Base-by-base conservation (phyloP, 2,113 vertebrate species). In the Boleophthalmus pectinirostris region DNA sequence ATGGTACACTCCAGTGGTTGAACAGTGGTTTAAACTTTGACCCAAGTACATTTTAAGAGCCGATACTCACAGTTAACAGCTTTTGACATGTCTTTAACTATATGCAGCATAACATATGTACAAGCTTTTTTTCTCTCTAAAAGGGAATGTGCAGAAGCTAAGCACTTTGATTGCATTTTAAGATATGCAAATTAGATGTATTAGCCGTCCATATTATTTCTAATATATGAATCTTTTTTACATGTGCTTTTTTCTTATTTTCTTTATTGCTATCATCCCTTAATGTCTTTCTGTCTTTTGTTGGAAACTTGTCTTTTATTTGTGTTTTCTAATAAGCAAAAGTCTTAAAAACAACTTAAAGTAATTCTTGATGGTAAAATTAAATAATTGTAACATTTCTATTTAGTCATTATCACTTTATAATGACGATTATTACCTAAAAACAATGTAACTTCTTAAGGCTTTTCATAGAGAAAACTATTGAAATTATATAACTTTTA, bases 401-500 rank as follows among this genome's bases (percentile, higher is more conserved):
- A 46, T 61, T 68, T 21, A 63, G 15, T 69, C 35, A 73, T 16
- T 80, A 38, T 65, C 45, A 46, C 20, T 43, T 2, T 29, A 29
- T n/a, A 20, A 3, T 23, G 51, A 14, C 14, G 16, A 23, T 35
- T 68, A 61, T 9, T 54, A 66, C 13, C 65, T 10, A 43, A 16
- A 60, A 53, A 18, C 47, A 1, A 64, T 43, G 24, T 45, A 46
- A 38, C n/a, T 46, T 25, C 60, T 21, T 38, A 6, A 56, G 63
- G 47, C 60, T 23, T 51, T 38, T 47, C 58, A 58, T n/a, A 9
- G 46, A 68, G 2, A 11, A 29, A 70, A 6, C 33, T 38, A 35
- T 35, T 24, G 16, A 14, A 60, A 43, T 23, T 74, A 25, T 73
- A 72, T 77, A 63, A 66, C 38, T 82, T 89, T 89, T 91, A 80